Conservation (phyloP, 2,113 vertebrate species). For the Numida meleagris region DNA sequence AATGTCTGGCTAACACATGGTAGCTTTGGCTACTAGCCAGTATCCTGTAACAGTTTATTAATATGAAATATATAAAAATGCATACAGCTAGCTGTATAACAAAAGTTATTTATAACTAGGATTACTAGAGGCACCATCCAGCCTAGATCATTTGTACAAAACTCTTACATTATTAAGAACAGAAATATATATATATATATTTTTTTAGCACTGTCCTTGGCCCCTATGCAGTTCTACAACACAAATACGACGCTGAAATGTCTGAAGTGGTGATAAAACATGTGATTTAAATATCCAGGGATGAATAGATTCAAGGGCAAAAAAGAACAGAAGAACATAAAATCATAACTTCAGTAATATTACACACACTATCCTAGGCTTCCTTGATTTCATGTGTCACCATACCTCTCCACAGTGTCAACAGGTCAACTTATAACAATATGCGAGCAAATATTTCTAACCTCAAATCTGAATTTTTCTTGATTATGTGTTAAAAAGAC, state of each 20-base stretch:
- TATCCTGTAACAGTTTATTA: constrained; percentile 50
- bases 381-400: neutral
- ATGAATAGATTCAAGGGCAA: neutral
- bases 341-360: neutral
- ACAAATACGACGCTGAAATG: neutral
- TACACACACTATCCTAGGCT: neutral
- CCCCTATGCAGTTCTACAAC: neutral
- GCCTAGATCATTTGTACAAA: neutral
- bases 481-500: neutral
- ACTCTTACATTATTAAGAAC: neutral
- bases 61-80: constrained; percentile 50
- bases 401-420: neutral
- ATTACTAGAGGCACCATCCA: constrained; percentile 50
- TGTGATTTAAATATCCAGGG: neutral
- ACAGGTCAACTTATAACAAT: neutral
- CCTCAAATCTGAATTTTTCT: neutral
- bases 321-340: neutral
- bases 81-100: neutral
- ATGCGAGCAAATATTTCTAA: neutral
- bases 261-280: neutral
- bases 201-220: neutral
- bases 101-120: constrained; percentile 44
- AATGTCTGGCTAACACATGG: constrained; percentile 58
- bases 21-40: constrained; percentile 54
- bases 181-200: no score